Percentiles rank a stretch among this genome's conserved stretches.
Conservation (phyloP, 2,888 invertebrate species). For the Microctonus hyperodae region DNA sequence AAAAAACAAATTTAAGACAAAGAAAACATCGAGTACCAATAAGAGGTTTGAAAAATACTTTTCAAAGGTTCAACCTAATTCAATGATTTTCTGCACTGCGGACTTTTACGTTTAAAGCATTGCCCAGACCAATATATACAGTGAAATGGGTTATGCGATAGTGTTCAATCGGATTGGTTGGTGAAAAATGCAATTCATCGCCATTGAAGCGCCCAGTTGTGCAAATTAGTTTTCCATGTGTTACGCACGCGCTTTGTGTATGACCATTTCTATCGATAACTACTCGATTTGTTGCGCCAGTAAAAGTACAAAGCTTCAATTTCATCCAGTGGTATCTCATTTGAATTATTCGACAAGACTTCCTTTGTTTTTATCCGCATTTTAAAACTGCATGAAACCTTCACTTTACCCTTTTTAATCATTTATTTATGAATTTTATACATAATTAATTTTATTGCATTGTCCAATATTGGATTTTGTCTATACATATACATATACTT, state of each 20-base stretch:
- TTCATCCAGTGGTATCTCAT: background rate
- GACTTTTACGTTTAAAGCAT: background rate
- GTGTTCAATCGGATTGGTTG: conserved; percentile 8
- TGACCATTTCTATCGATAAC: conserved; percentile 18
- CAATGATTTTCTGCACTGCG: conserved; percentile 24
- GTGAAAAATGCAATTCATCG: conserved; percentile 16
- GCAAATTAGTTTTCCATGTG: conserved; percentile 5
- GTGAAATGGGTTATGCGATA: background rate
- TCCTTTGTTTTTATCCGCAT: background rate
- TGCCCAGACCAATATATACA: background rate
- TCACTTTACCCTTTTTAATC: background rate
- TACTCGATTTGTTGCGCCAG: conserved; percentile 14
- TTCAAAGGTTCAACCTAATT: background rate
- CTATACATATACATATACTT: background rate
- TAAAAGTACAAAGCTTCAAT: conserved; percentile 2
- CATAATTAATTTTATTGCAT: background rate
- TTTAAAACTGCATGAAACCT: background rate
- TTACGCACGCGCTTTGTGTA: conserved; percentile 6
- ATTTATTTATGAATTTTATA: background rate
- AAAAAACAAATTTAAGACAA: background rate
- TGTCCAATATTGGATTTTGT: background rate
- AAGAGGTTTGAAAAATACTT: background rate
- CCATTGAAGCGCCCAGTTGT: background rate
- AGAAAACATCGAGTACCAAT: conserved; percentile 9
- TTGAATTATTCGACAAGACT: background rate